These are phyloP conservation scores for Pituophis catenifer DNA, from an alignment of 2,113 vertebrate species.

Conservation along the genomic window DNA sequence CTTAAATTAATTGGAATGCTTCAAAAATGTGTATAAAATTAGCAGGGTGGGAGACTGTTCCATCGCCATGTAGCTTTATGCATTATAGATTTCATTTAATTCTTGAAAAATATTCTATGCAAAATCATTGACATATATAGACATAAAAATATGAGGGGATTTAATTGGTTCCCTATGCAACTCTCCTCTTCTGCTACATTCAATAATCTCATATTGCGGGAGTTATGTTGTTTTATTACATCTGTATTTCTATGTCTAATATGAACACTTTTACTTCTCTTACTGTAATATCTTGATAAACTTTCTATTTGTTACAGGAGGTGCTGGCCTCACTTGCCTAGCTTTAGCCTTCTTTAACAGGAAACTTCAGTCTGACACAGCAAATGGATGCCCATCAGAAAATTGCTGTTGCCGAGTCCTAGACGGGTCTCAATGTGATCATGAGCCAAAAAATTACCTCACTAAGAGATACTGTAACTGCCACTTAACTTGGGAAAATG, in stretches of 20 bases:
- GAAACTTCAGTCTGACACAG: conserved; percentile 57
- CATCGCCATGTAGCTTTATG: neutral
- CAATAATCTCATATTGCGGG: neutral
- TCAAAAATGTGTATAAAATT: neutral
- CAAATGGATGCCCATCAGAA: conserved; percentile 51
- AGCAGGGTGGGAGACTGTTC: neutral
- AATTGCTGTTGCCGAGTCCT: conserved; percentile 52
- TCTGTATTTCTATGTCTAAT: conserved; percentile 34
- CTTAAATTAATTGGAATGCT: neutral
- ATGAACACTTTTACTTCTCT: conserved; percentile 28
- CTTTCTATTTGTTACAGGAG: conserved; percentile 59
- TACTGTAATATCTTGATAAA: conserved; percentile 44
- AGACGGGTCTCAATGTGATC: conserved; percentile 47
- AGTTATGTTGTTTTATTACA: neutral
- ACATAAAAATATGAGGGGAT: conserved; percentile 8
- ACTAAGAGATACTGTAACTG: conserved; percentile 54
- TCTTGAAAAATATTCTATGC: conserved; percentile 13
- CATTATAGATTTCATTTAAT: conserved; percentile 23
- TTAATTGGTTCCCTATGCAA: neutral
- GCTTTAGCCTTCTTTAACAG: conserved; percentile 59
- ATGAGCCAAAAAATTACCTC: conserved; percentile 56
- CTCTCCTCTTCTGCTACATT: neutral
- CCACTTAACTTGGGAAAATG: conserved; percentile 59
- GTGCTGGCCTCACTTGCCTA: conserved; percentile 60
- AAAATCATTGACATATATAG: conserved; percentile 18